phyloP scores from a whole-genome alignment of 2,797 vertebrate genomes.

The Tragopan temminckii region DNA sequence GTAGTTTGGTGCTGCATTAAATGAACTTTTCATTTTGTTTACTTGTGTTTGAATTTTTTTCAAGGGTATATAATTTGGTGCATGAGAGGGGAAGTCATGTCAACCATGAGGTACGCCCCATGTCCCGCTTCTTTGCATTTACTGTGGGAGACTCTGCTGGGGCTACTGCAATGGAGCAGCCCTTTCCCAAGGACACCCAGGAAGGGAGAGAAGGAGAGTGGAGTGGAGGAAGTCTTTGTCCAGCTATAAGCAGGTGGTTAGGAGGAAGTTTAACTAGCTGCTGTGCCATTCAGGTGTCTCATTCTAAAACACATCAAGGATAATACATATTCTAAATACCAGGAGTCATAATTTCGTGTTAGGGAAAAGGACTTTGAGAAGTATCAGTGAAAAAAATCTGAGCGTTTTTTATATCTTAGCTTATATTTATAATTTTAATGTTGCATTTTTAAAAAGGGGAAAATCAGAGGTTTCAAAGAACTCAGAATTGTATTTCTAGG shows the following conservation, averaged over 20 bases:
- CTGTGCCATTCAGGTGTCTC: background rate
- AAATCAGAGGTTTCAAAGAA: background rate
- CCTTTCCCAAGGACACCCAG: background rate
- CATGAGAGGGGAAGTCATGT: background rate
- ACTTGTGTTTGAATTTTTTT: background rate
- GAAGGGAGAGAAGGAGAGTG: background rate
- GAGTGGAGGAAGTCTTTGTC: background rate
- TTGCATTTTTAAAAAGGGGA: background rate
- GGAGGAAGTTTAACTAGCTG: background rate
- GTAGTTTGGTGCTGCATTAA: background rate
- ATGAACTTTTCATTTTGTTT: background rate
- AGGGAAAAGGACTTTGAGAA: background rate
- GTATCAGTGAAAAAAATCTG: background rate
- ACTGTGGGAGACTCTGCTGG: background rate
- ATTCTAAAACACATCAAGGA: background rate
- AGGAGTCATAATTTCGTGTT: background rate
- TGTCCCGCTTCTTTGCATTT: background rate
- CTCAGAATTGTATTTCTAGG: background rate
- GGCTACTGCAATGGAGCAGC: background rate
- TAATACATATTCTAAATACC: background rate
- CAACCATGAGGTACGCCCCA: accelerated
- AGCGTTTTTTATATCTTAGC: background rate
- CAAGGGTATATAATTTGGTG: background rate
- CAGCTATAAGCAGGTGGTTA: background rate
- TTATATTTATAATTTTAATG: background rate